Evolutionary conservation across 2,113 vertebrate genomes (phyloP), one percentile per base, ranked within the genome.

Genomic region (Picathartes gymnocephalus): DNA sequence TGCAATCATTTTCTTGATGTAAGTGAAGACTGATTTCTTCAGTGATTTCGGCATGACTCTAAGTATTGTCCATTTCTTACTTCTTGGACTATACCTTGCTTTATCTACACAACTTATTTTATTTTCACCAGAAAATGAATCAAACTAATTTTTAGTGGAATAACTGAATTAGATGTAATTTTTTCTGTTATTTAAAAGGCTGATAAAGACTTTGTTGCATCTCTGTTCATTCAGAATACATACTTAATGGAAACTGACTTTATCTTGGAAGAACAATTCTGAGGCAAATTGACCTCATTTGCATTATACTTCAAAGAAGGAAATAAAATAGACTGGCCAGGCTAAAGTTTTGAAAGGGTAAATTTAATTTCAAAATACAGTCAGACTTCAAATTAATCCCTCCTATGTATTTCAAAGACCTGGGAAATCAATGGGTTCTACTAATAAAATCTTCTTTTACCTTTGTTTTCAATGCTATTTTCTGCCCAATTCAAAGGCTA

Each of bases 321-420:
- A 86, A 88, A 74, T 71, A 65, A 66, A 92, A 68, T 68, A 50
- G 54, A 47, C 8, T 50, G 22, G 15, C 18, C 51, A 74, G 22
- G 6, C 56, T 65, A 33, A 92, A 69, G 42, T 76, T 93, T 76
- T 81, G 42, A 78, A 54, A 74, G 25, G 47, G 9, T 68, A 56
- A 61, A 93, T 81, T 88, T 86, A 50, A 66, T 93, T 95, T 94
- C 39, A 70, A 54, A 88, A 73, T 58, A 13, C 35, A 61, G 9
- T 27, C 35, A 83, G 62, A 60, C 33, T 86, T 77, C 78, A 94
- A 54, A 62, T 87, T 50, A 69, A 48, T 86, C 35, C 21, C 28
- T 88, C 16, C 8, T 15, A n/a, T 87, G n/a, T 65, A 92, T 91
- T 92, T 95, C 95, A 97, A 96, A 96, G 88, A 86, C 48, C 11